phyloP scores from a whole-genome alignment of 2,113 vertebrate genomes.

The Aepyceros melampus region DNA sequence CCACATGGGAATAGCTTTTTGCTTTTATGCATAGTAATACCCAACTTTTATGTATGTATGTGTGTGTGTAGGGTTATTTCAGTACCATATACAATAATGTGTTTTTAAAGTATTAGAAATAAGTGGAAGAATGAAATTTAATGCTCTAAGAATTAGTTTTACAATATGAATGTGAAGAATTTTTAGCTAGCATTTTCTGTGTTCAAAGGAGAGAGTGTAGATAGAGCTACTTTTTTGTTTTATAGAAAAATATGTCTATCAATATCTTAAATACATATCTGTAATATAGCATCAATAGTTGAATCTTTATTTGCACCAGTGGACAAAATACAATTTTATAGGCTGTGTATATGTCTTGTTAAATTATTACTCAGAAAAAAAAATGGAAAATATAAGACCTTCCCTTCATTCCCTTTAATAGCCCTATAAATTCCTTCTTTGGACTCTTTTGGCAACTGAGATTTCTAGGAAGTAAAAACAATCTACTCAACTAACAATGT shows the following conservation, averaged over 20 bases:
- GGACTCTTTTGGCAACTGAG: not conserved
- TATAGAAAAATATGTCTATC: not conserved
- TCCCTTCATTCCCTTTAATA: not conserved
- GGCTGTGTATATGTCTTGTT: not conserved
- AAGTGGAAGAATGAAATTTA: not conserved
- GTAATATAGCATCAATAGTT: not conserved
- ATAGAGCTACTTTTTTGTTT: not conserved
- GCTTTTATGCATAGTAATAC: not conserved
- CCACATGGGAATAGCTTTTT: not conserved
- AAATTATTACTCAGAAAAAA: not conserved
- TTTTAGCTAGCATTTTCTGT: not conserved
- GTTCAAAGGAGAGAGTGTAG: not conserved
- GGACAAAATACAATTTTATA: not conserved
- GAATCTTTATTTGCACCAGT: not conserved
- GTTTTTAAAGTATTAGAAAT: not conserved
- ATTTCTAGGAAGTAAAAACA: conserved; percentile 17
- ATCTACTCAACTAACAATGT: not conserved
- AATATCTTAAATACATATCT: not conserved
- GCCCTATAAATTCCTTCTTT: conserved; percentile 3
- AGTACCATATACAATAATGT: not conserved
- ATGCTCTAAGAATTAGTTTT: not conserved
- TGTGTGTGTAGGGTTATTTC: not conserved
- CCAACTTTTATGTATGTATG: not conserved
- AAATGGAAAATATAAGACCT: not conserved
- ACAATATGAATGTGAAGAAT: not conserved